Base-by-base conservation (phyloP, 2,888 invertebrate species). In the Cantharis nigra region DNA sequence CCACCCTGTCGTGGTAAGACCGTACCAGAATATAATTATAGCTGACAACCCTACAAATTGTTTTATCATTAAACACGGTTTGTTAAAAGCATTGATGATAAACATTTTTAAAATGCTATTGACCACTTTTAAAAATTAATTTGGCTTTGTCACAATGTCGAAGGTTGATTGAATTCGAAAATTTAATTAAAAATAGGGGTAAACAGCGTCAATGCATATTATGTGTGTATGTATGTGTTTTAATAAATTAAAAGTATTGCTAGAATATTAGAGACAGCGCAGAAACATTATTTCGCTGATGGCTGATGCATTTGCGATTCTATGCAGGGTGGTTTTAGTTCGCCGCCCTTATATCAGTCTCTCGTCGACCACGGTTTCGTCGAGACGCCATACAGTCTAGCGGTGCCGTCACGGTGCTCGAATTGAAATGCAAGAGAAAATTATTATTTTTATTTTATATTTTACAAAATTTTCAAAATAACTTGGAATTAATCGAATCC, bases 311-410 rank as follows among this genome's bases (percentile, higher is more conserved):
- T 79, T 74, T 67, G 62, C 69, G 72, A 69, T 67, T 77, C 69
- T 64, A 74, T 72, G 78, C 75, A 76, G 78, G 78, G 79, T 74
- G 74, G 72, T 74, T 78, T 79, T 79, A 74, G 78, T 81, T 78
- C 81, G 80, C 80, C 79, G 79, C 77, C 79, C 80, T 75, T 75
- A 70, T 76, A 72, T 76, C 79, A 79, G 79, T 79, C 70, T 76
- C 72, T 74, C 75, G 78, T 75, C 74, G 77, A 73, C 78, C 71
- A 63, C 73, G 73, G 65, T 72, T 49, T 18, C 23, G 71, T 62
- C 70, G 71, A 70, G 76, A 76, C 77, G 79, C 73, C 76, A 74
- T 71, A 74, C 72, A 79, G 77, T 77, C 75, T 71, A 72, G 65
- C 26, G 67, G 63, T 76, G 14, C 75, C 74, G 70, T 69, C 67